phyloP scores from a whole-genome alignment of 1,140 invertebrate genomes.

The Drosophila sechellia region DNA sequence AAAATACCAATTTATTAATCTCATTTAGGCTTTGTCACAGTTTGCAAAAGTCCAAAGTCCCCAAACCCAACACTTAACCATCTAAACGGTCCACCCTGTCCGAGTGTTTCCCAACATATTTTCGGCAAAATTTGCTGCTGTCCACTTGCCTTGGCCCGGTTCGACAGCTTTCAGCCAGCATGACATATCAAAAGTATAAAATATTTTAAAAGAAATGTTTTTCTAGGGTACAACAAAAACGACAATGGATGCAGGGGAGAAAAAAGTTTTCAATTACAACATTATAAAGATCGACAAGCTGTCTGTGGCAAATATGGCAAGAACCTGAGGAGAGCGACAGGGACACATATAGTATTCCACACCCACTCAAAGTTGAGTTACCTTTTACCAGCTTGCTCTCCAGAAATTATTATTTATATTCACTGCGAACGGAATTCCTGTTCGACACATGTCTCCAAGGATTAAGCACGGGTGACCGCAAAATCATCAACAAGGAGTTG shows the following conservation, averaged over 20 bases:
- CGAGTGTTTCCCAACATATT: slow-evolving; percentile 12
- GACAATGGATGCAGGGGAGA: slow-evolving; percentile 21
- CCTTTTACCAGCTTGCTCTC: slow-evolving; percentile 6
- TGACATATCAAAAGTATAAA: slow-evolving; percentile 81
- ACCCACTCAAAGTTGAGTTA: too few species aligned
- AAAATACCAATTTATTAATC: slow-evolving; percentile 13
- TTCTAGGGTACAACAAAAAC: slow-evolving; percentile 38
- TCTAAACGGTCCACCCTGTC: background rate
- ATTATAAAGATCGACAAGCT: slow-evolving; percentile 84
- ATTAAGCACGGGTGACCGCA: slow-evolving; percentile 84
- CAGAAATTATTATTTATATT: slow-evolving; percentile 83
- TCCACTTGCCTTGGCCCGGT: slow-evolving; percentile 45
- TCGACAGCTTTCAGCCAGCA: slow-evolving; percentile 73
- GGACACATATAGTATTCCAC: slow-evolving; percentile 21
- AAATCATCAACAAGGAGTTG: slow-evolving; percentile 80
- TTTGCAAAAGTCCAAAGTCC: slow-evolving; percentile 10
- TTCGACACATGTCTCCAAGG: slow-evolving; percentile 84
- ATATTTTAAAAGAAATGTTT: slow-evolving; percentile 81
- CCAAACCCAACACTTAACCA: slow-evolving; percentile 16
- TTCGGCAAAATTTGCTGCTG: slow-evolving; percentile 43
- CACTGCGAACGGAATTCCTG: slow-evolving; percentile 78
- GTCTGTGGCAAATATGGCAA: slow-evolving; percentile 78
- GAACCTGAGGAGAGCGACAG: slow-evolving; percentile 33
- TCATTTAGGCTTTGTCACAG: slow-evolving; percentile 24
- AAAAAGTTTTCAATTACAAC: slow-evolving; percentile 84